A percentile compares a stretch with the other conserved stretches of the same genome.
Conservation (phyloP, 2,888 invertebrate species). For the Troglohyphantes excavatus region DNA sequence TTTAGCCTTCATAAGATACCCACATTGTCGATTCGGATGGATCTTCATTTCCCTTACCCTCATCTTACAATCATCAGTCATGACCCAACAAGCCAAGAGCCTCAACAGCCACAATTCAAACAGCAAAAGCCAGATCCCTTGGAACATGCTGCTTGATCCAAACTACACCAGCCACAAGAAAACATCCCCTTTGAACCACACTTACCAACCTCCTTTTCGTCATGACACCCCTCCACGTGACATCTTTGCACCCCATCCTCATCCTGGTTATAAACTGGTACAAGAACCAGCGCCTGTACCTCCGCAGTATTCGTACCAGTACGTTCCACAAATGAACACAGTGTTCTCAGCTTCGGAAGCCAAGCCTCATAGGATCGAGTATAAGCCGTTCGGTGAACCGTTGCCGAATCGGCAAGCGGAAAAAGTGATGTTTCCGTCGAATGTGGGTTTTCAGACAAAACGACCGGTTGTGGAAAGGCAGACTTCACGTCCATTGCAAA, state of each 20-base stretch:
- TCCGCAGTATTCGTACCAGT: slow-evolving; percentile 1
- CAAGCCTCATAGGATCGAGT: not conserved
- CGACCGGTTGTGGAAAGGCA: slow-evolving; percentile 13
- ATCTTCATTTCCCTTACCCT: not conserved
- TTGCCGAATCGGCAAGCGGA: slow-evolving; percentile 3
- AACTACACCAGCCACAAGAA: slow-evolving; percentile 73
- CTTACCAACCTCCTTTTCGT: slow-evolving; percentile 14
- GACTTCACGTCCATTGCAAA: slow-evolving; percentile 17
- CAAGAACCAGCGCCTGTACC: slow-evolving; percentile 36
- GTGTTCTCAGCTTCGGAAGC: not conserved
- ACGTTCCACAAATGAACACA: not conserved
- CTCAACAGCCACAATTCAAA: slow-evolving; percentile 38
- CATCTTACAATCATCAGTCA: not conserved
- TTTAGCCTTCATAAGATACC: not conserved
- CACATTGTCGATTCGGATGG: not conserved
- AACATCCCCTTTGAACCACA: slow-evolving; percentile 14
- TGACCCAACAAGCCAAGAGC: slow-evolving; percentile 5
- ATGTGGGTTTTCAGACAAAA: not conserved
- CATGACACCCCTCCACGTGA: slow-evolving; percentile 13
- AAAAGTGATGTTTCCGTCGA: slow-evolving; percentile 49
- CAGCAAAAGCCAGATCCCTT: slow-evolving; percentile 58
- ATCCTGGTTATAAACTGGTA: slow-evolving; percentile 14
- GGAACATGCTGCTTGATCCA: slow-evolving; percentile 72
- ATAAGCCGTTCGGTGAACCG: slow-evolving; percentile 15
- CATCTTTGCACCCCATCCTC: slow-evolving; percentile 17